Percentiles rank a stretch among this genome's conserved stretches.
phyloP scores from a whole-genome alignment of 2,113 vertebrate species.

The Tetrax tetrax region DNA sequence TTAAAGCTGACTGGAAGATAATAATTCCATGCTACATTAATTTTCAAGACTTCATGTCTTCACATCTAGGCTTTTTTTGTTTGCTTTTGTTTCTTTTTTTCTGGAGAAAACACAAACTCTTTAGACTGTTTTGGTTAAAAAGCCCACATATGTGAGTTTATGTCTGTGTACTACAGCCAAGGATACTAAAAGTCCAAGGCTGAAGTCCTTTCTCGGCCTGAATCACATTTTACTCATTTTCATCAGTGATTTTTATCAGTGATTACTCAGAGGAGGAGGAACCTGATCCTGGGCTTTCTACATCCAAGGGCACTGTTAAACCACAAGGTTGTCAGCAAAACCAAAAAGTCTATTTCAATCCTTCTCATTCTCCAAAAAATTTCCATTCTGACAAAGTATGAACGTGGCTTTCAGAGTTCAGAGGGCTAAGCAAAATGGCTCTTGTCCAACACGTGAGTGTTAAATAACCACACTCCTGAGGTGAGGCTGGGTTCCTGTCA shows the following conservation, averaged over 20 bases:
- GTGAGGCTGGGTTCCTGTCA: not conserved
- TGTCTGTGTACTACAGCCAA: not conserved
- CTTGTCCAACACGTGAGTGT: rapidly evolving
- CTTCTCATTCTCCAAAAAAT: not conserved
- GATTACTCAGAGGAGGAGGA: not conserved
- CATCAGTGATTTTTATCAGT: not conserved
- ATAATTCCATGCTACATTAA: not conserved
- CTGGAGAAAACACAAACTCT: not conserved
- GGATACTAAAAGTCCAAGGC: not conserved
- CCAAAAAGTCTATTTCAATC: not conserved
- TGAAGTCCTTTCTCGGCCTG: not conserved
- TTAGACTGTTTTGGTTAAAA: not conserved
- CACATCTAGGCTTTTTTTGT: not conserved
- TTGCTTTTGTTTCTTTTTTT: not conserved
- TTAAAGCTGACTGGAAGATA: conserved; percentile 45
- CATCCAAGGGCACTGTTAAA: not conserved
- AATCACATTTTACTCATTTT: not conserved
- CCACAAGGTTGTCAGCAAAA: not conserved
- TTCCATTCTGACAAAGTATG: not conserved
- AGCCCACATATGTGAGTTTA: not conserved
- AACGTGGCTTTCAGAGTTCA: not conserved
- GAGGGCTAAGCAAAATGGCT: not conserved
- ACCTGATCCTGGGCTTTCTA: not conserved
- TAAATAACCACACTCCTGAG: rapidly evolving
- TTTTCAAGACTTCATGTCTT: not conserved